phyloP scores from a whole-genome alignment of 2,797 vertebrate species.

The Heliangelus exortis region DNA sequence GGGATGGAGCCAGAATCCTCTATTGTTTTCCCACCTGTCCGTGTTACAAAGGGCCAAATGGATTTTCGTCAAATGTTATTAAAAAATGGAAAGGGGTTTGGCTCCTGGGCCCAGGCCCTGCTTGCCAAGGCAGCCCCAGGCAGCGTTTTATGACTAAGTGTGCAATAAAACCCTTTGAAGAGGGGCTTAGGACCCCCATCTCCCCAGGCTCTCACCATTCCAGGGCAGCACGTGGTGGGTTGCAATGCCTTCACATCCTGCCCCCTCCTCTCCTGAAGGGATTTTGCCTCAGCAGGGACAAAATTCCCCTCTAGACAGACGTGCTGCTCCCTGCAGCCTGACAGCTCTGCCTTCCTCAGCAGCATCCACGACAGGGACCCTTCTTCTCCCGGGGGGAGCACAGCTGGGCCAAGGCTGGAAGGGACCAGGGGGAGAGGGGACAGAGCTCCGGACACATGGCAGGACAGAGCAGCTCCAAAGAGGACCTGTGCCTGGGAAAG shows the following conservation, averaged over 20 bases:
- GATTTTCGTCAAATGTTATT: constrained; percentile 69
- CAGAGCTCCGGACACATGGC: accelerated
- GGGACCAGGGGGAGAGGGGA: background rate
- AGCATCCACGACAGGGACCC: background rate
- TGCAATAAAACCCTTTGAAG: constrained; percentile 59
- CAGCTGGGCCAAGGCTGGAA: accelerated
- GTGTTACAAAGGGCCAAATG: constrained; percentile 63
- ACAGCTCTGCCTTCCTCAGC: background rate
- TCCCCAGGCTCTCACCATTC: constrained; percentile 14
- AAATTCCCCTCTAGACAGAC: background rate
- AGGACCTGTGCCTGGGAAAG: background rate
- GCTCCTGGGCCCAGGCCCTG: constrained; percentile 52
- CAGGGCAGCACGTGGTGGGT: constrained; percentile 19
- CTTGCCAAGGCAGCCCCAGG: constrained; percentile 64
- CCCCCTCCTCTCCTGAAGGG: background rate
- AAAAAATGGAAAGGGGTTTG: constrained; percentile 63
- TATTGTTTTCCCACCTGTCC: constrained; percentile 68
- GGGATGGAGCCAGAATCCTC: background rate
- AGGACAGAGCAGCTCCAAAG: background rate
- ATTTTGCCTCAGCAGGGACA: background rate
- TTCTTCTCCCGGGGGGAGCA: background rate
- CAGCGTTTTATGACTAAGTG: constrained; percentile 61
- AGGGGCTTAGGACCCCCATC: constrained; percentile 8
- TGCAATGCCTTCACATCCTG: background rate
- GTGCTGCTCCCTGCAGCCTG: background rate